Base-by-base conservation (phyloP, 2,797 vertebrate genomes). In the Zalophus californianus region DNA sequence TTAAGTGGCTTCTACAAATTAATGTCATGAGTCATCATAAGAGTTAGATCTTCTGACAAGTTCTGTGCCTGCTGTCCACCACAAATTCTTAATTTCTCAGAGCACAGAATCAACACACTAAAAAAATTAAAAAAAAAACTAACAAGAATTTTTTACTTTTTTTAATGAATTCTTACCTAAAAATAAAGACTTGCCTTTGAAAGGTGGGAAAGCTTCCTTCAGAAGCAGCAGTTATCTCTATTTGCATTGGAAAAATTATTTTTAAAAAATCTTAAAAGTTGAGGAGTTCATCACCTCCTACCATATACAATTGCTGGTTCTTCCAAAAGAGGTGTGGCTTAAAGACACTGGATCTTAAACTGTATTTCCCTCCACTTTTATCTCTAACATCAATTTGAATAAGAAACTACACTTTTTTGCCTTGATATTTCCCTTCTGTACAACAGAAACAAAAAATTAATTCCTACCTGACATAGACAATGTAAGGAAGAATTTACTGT, bases 391-490 rank as follows among this genome's bases (percentile, higher is more conserved):
- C 29, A 93, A 35, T 64, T 50, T 62, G 13, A 92, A 60, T 41
- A 96, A 94, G 23, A 52, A 91, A 93, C 75, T 68, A 90, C 7
- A 68, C 23, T 91, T 73, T 73, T 86, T 54, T 80, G 25, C 21
- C 73, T 87, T 82, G 50, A 27, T 91, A 86, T 66, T 89, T 88
- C 64, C 52, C 73, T 90, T 86, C 44, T 84, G 41, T 82, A 96
- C 88, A 97, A 94, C 20, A 92, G n/a, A 93, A 95, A 92, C 32
- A 80, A 97, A 90, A 96, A 52, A 44, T 60, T 80, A 92, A 96
- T 80, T 97, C 94, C 97, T 97, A 97, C 92, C 90, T 96, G 92
- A 93, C 54, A 93, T 0, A 95, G 91, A 96, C 41, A 96, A 94
- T 0, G 13, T 64, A 94, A 96, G 72, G 80, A 95, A 97, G 90